Evolutionary conservation across 2,888 invertebrate genomes (phyloP).

Genomic region (Pammene aurita): DNA sequence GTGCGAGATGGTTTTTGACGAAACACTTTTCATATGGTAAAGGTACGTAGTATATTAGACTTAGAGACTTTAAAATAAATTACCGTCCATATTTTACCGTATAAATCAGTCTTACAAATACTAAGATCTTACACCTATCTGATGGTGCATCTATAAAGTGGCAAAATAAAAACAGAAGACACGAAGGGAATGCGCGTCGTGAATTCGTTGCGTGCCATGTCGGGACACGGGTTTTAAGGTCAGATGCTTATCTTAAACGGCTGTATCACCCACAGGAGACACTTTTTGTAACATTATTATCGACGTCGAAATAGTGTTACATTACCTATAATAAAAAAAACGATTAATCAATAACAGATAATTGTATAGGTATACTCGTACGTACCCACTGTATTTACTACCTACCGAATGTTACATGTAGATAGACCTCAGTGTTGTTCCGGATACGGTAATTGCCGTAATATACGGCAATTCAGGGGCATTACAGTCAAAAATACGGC

Average conservation of each 20-base stretch:
- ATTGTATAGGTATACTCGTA: neutral
- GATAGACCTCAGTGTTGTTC: no score
- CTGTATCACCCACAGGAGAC: conserved; percentile 81
- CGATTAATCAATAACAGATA: neutral
- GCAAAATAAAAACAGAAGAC: conserved; percentile 62
- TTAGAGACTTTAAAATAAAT: conserved; percentile 33
- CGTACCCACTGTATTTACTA: neutral
- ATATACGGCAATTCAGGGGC: no score
- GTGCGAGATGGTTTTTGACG: conserved; percentile 34
- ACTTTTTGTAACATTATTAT: conserved; percentile 79
- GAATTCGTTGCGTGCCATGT: conserved; percentile 76
- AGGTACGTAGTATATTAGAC: neutral
- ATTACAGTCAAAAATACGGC: no score
- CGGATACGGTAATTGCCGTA: no score
- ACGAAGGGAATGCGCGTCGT: conserved; percentile 72
- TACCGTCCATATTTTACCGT: conserved; percentile 20
- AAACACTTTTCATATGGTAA: conserved; percentile 22
- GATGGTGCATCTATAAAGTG: conserved; percentile 50
- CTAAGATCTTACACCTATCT: conserved; percentile 38
- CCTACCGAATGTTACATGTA: neutral
- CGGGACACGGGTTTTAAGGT: conserved; percentile 68
- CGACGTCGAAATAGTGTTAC: conserved; percentile 70
- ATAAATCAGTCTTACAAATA: conserved; percentile 39
- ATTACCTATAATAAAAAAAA: conserved; percentile 33
- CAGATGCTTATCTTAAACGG: conserved; percentile 82